Conservation (phyloP, 2,113 vertebrate species). For the Columba livia region DNA sequence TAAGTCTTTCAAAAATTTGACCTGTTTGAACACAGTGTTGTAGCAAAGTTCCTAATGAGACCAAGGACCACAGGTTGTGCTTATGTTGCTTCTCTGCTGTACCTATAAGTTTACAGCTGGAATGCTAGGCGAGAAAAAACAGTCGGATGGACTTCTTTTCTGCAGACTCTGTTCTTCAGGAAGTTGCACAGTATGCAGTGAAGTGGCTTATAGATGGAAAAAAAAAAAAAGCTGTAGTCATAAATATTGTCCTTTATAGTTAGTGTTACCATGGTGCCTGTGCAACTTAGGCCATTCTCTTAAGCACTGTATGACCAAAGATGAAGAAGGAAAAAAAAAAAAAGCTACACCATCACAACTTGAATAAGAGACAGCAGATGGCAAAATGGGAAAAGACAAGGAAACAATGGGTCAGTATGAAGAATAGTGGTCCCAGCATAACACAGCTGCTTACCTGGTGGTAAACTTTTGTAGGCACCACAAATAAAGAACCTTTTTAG, state of each 20-base stretch:
- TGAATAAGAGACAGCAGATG: neutral
- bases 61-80: neutral
- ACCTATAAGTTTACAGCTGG: neutral
- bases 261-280: neutral
- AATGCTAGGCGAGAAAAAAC: neutral
- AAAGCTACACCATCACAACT: neutral
- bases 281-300: neutral
- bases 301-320: neutral
- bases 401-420: neutral
- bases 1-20: neutral
- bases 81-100: neutral
- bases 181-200: neutral
- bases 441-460: neutral
- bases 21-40: neutral
- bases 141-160: neutral
- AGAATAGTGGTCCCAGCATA: neutral
- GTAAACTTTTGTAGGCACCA: neutral
- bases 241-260: neutral
- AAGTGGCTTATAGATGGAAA: neutral
- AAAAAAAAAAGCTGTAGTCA: neutral
- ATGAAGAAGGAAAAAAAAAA: neutral
- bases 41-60: neutral
- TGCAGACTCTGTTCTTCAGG: neutral
- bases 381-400: neutral
- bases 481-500: neutral